A percentile compares a stretch with the other conserved stretches of the same genome.
Evolutionary conservation across 2,888 invertebrate genomes (phyloP).

Genomic region (Idaea aversata): DNA sequence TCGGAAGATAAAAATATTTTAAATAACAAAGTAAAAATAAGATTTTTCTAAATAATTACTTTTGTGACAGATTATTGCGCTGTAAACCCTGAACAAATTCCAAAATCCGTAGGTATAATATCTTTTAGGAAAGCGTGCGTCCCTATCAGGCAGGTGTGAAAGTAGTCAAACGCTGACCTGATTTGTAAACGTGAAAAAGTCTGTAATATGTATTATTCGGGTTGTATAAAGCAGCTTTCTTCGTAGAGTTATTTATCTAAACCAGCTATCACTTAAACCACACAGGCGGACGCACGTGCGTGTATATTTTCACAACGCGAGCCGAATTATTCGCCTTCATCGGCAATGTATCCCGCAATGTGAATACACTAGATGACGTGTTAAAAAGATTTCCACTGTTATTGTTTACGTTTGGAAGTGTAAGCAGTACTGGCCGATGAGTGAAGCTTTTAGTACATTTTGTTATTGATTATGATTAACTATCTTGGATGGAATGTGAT

Average conservation of each 20-base stretch:
- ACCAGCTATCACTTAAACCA: constrained; percentile 45
- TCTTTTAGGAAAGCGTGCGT: no score
- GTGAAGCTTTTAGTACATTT: constrained; percentile 64
- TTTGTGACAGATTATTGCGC: no score
- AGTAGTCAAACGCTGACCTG: no score
- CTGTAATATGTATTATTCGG: neutral
- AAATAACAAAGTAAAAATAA: no score
- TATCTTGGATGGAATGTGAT: constrained; percentile 18
- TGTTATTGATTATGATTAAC: constrained; percentile 40
- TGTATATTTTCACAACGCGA: constrained; percentile 70
- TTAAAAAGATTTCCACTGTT: constrained; percentile 75
- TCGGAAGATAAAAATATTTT: no score
- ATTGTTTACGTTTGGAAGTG: constrained; percentile 72
- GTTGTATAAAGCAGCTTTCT: neutral
- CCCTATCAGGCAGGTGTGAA: no score
- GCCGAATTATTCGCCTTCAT: constrained; percentile 72
- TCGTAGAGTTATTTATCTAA: neutral
- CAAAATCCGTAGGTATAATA: no score
- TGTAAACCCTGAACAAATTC: no score
- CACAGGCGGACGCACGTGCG: constrained; percentile 52
- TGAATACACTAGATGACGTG: constrained; percentile 58
- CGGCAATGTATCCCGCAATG: constrained; percentile 47
- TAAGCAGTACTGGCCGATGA: constrained; percentile 57
- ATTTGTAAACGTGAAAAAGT: no score
- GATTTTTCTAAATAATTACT: no score